These are phyloP conservation scores for Phalacrocorax carbo DNA, from an alignment of 2,113 vertebrate species.

Conservation along the genomic window DNA sequence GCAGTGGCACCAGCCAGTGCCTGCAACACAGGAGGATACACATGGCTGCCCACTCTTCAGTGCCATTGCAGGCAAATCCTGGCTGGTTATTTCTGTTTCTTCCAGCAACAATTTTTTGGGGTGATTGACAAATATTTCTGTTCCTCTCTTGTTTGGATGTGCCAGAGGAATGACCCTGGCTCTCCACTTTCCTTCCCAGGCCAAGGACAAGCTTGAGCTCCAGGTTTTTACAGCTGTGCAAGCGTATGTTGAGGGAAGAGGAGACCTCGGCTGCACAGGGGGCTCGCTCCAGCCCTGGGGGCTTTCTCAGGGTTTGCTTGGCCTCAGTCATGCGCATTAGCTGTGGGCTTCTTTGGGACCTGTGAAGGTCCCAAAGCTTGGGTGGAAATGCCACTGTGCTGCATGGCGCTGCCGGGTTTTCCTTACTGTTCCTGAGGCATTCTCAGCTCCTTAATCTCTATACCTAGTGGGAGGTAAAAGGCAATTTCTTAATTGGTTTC, in stretches of 20 bases:
- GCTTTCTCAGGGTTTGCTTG: not conserved
- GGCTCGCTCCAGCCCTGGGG: rapidly evolving
- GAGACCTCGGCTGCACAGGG: rapidly evolving
- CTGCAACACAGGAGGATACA: not conserved
- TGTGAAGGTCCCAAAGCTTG: not conserved
- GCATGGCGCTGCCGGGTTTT: rapidly evolving
- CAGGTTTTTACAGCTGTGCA: not conserved
- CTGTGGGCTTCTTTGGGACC: not conserved
- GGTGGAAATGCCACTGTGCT: not conserved
- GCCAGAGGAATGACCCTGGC: rapidly evolving
- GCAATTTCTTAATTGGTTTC: not conserved
- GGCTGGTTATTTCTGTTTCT: not conserved
- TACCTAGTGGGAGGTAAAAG: not conserved
- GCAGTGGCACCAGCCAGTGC: rapidly evolving
- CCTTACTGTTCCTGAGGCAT: not conserved
- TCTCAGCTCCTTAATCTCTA: not conserved
- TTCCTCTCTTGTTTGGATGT: not conserved
- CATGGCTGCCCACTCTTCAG: not conserved
- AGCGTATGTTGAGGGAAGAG: not conserved
- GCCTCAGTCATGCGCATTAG: rapidly evolving
- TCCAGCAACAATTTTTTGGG: not conserved
- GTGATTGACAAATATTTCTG: not conserved
- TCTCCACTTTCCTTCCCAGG: not conserved
- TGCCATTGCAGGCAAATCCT: not conserved
- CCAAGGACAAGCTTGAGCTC: not conserved